Conservation (phyloP, 2,113 vertebrate genomes). For the Pycnonotus jocosus region DNA sequence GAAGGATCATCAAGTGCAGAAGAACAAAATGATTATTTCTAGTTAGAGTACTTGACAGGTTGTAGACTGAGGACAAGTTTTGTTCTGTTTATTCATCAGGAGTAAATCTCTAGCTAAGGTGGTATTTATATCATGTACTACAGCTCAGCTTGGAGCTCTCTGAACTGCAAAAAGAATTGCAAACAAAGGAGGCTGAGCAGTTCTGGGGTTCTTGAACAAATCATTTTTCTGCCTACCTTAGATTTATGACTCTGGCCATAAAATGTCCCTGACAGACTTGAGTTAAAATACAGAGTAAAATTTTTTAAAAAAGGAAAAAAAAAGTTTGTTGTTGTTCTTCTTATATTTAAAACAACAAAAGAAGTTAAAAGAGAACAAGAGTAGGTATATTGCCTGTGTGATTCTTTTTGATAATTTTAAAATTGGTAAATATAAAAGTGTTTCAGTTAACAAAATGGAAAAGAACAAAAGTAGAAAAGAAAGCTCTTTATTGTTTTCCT, state of each 20-base stretch:
- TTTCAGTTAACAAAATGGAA: not conserved
- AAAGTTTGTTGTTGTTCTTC: not conserved
- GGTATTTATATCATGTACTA: not conserved
- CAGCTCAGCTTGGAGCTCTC: not conserved
- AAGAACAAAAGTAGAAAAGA: not conserved
- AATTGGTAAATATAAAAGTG: not conserved
- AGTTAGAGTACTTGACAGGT: not conserved
- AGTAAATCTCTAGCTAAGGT: not conserved
- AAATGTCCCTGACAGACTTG: not conserved
- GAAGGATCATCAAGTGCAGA: not conserved
- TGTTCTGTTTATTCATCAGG: not conserved
- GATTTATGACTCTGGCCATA: not conserved
- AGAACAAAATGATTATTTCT: not conserved
- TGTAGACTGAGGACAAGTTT: not conserved
- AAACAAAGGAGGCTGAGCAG: not conserved
- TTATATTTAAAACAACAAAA: not conserved
- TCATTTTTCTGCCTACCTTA: not conserved
- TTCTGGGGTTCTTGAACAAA: not conserved
- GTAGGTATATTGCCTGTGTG: not conserved
- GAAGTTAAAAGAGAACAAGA: not conserved
- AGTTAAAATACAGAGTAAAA: not conserved
- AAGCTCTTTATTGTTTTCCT: not conserved
- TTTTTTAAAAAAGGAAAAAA: too few relatives aligned
- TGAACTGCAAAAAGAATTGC: not conserved
- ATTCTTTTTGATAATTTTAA: not conserved